Evolutionary conservation across 2,797 vertebrate species (phyloP), one percentile per base, ranked within the genome.

Genomic region (Okamejei kenojei): DNA sequence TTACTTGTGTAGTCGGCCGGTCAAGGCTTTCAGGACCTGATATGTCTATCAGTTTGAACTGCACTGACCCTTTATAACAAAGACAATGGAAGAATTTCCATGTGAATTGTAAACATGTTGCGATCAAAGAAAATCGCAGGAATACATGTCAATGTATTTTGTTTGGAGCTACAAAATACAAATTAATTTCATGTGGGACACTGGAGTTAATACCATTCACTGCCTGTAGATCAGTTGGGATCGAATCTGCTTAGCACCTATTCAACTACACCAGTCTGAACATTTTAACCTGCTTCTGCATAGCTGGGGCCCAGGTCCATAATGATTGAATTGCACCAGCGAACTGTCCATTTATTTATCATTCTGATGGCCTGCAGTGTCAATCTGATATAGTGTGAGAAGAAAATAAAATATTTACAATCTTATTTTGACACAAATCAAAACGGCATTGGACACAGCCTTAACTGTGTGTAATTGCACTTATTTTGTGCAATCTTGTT

Each of bases 381-480:
- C 21, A 92, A 92, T 58, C 38, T 76, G 90, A 0, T 91, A 1
- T 26, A 76, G 90, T 58, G 38, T 74, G 68, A 92, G 88, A 73
- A 26, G 23, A 54, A 54, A 73, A 74, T 73, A 74, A 74, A 74
- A n/a, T 76, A 74, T 92, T 92, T 71, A 74, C 35, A 29, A 29
- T 8, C 38, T 13, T 71, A 23, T 26, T 45, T 92, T 54, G 45
- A 92, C 45, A 45, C 74, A 29, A 32, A 29, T 26, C 84, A 91
- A 35, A 74, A 45, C 68, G 26, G 29, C n/a, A 32, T 74, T 92
- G 71, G 11, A n/a, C 71, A 54, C 58, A 63, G 11, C 10, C 32
- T 92, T 92, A 76, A 74, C 71, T 92, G 90, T 45, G 45, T 76
- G 38, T 58, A 92, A 92, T 92, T 92, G 32, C 71, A 54, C 90